Conservation (phyloP, 2,797 vertebrate species). For the Sebastes reedi region DNA sequence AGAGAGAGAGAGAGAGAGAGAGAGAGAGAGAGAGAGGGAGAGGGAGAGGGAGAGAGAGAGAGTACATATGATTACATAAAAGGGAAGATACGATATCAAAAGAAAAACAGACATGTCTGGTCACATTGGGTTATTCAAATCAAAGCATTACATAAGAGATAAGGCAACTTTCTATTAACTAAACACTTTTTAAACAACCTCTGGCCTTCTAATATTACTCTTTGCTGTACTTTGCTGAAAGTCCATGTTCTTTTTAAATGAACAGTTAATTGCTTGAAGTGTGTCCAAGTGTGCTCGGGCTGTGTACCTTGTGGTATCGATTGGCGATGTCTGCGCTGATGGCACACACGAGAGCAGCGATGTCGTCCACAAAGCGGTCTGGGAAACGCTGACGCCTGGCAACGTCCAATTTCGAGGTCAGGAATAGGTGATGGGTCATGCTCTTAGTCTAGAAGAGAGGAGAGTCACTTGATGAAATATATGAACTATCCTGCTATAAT, state of each 20-base stretch:
- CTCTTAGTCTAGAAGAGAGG: conserved; percentile 85
- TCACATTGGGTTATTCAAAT: neutral
- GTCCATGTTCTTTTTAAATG: neutral
- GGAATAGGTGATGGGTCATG: conserved; percentile 90
- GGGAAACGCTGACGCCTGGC: conserved; percentile 89
- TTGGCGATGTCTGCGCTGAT: conserved; percentile 88
- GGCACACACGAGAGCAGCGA: conserved; percentile 87
- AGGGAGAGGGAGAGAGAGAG: neutral
- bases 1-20: neutral
- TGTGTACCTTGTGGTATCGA: conserved; percentile 88
- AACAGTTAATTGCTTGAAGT: neutral
- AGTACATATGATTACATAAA: neutral
- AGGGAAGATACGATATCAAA: neutral
- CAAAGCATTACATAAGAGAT: neutral
- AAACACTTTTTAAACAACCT: neutral
- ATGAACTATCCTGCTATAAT: neutral
- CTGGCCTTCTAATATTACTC: neutral
- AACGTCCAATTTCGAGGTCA: conserved; percentile 83
- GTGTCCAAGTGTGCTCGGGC: neutral
- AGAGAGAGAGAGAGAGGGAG: neutral
- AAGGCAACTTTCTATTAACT: neutral
- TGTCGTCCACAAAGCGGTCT: conserved; percentile 91
- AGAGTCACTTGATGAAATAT: neutral
- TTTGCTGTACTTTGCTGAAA: neutral
- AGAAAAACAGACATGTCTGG: neutral